A percentile compares a stretch with the other conserved stretches of the same genome.
These are phyloP conservation scores for Clarias gariepinus DNA, from an alignment of 2,113 vertebrate genomes.

Conservation along the genomic window DNA sequence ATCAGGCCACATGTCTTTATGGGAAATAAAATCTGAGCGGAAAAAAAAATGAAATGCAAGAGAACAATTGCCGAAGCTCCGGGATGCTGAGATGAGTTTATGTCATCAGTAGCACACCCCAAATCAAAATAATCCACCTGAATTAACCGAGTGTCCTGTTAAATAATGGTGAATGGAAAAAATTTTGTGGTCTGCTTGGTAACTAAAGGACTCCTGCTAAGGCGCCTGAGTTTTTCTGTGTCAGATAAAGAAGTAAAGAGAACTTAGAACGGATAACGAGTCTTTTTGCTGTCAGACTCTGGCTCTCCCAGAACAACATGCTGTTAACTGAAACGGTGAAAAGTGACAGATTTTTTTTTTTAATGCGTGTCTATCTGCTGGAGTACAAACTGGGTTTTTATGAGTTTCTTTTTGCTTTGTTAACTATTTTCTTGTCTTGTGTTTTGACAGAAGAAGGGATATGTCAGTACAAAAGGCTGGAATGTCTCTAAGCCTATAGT, in stretches of 20 bases:
- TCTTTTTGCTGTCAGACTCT: neutral
- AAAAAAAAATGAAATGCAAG: neutral
- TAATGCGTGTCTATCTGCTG: neutral
- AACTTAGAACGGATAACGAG: neutral
- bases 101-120: neutral
- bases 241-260: neutral
- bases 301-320: neutral
- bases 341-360: neutral
- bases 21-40: conserved; percentile 16
- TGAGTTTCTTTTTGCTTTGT: neutral
- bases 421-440: neutral
- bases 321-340: neutral
- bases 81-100: neutral
- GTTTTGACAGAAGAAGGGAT: neutral
- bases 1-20: conserved; percentile 17
- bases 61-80: neutral
- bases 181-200: neutral
- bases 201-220: neutral
- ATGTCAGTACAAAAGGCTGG: neutral
- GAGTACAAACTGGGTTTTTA: neutral
- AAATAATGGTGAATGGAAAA: neutral
- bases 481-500: conserved; percentile 11
- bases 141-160: neutral
- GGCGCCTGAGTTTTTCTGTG: neutral
- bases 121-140: conserved; percentile 10